Percentiles rank a stretch among this genome's conserved stretches.
phyloP scores from a whole-genome alignment of 2,888 invertebrate species.

The Drosophila ezoana region DNA sequence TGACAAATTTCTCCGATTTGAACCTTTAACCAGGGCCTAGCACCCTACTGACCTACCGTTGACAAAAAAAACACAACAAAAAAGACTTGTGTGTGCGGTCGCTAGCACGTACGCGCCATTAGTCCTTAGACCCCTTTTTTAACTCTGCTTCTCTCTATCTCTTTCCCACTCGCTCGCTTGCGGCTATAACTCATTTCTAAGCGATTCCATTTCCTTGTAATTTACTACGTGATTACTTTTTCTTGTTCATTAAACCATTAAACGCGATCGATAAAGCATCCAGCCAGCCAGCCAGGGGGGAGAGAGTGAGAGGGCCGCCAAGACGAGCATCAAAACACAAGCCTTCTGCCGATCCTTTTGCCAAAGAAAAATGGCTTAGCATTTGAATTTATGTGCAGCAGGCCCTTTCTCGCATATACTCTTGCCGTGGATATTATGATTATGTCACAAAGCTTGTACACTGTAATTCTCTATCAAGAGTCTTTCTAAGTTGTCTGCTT shows the following conservation, averaged over 20 bases:
- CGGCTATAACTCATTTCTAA: conserved; percentile 75
- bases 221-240: conserved; percentile 81
- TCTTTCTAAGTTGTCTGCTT: background rate
- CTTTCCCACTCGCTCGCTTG: conserved; percentile 3
- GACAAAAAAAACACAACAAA: conserved; percentile 4
- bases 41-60: conserved; percentile 54
- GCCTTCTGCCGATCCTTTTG: conserved; percentile 42
- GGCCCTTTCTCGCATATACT: conserved; percentile 50
- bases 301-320: background rate
- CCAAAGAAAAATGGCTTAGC: conserved; percentile 44
- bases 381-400: conserved; percentile 65
- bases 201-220: conserved; percentile 75
- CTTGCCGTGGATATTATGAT: background rate
- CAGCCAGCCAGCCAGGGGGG: conserved; percentile 16
- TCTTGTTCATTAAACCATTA: conserved; percentile 81
- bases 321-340: conserved; percentile 23
- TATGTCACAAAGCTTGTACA: background rate
- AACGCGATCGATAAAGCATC: conserved; percentile 71
- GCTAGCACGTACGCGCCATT: conserved; percentile 70
- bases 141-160: conserved; percentile 3
- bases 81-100: conserved; percentile 54
- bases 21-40: conserved; percentile 58
- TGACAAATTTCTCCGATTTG: conserved; percentile 67
- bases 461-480: background rate
- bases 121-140: conserved; percentile 41